These are phyloP conservation scores for Dicyrtoma fusca DNA, from an alignment of 2,888 invertebrate species.

Conservation along the genomic window DNA sequence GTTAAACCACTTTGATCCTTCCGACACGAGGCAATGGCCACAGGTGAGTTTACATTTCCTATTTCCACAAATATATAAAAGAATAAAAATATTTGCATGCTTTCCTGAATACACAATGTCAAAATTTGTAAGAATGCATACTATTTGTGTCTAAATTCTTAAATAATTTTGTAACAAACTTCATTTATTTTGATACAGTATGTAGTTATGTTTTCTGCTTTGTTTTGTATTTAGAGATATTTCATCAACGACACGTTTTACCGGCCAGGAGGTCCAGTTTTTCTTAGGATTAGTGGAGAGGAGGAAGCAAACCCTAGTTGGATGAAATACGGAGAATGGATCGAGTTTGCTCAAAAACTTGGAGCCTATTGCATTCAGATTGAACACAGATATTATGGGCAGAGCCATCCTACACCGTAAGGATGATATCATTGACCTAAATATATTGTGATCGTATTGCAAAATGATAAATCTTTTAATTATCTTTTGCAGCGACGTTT, in stretches of 20 bases:
- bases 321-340: conserved; percentile 88
- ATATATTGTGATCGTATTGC: no score
- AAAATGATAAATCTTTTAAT: no score
- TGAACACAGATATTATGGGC: conserved; percentile 93
- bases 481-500: no score
- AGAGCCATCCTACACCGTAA: conserved; percentile 84
- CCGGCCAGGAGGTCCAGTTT: conserved; percentile 77
- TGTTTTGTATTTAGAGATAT: conserved; percentile 70
- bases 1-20: conserved; percentile 80
- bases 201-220: no score
- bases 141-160: no score
- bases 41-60: conserved; percentile 75
- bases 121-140: no score
- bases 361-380: conserved; percentile 83
- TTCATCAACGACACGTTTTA: conserved; percentile 76
- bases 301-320: conserved; percentile 79
- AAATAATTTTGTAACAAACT: no score
- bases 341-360: conserved; percentile 76
- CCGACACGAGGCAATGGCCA: conserved; percentile 73
- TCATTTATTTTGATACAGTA: neutral
- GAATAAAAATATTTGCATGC: no score
- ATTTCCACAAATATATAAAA: no score
- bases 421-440: no score
- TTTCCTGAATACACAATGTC: no score
- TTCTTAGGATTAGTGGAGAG: conserved; percentile 80